Conservation (phyloP, 2,888 invertebrate species). For the Phragmatobia fuliginosa region DNA sequence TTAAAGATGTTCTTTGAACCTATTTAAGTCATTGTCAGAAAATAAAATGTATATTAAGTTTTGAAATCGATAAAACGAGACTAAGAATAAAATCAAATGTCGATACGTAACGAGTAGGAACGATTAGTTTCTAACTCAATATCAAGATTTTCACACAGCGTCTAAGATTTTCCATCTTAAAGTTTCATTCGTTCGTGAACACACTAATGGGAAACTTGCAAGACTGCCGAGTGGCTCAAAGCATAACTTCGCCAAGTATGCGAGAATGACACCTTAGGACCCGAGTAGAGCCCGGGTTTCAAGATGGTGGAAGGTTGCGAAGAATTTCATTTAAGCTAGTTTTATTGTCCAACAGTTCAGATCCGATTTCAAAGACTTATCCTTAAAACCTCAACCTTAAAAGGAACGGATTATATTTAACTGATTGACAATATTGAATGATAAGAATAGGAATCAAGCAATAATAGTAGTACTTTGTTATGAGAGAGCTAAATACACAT, state of each 20-base stretch:
- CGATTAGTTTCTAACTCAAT: constrained; percentile 16
- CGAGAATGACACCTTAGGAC: constrained; percentile 39
- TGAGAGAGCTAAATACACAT: neutral
- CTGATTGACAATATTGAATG: neutral
- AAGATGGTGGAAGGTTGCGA: constrained; percentile 30
- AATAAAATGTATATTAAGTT: too few species aligned
- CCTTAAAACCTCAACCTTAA: neutral
- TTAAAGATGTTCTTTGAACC: too few species aligned
- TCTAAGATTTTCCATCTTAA: constrained; percentile 29
- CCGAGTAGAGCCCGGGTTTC: constrained; percentile 19
- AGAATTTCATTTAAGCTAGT: constrained; percentile 44
- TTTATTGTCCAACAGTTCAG: constrained; percentile 25
- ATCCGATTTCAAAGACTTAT: constrained; percentile 33
- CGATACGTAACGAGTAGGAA: neutral
- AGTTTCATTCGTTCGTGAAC: constrained; percentile 32
- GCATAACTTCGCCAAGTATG: constrained; percentile 45
- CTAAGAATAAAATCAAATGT: neutral
- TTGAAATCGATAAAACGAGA: too few species aligned
- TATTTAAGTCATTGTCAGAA: too few species aligned
- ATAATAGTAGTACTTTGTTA: neutral
- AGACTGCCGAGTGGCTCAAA: constrained; percentile 37
- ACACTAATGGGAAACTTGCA: constrained; percentile 30
- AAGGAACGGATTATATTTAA: neutral
- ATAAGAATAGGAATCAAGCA: neutral
- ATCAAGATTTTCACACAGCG: constrained; percentile 22